These are phyloP conservation scores for Corvus hawaiiensis DNA, from an alignment of 2,113 vertebrate genomes.

Conservation along the genomic window DNA sequence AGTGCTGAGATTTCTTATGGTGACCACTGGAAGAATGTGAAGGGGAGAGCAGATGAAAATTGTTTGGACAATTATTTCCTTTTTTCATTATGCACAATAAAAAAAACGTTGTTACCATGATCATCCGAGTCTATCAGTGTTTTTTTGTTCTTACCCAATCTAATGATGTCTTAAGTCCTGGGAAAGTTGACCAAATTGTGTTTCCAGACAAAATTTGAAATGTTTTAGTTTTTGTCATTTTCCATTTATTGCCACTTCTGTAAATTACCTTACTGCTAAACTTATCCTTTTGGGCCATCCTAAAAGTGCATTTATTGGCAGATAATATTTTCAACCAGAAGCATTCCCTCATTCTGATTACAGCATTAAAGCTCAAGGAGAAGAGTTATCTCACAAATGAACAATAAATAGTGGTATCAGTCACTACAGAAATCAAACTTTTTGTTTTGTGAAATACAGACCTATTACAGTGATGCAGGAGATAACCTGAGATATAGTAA, in stretches of 20 bases:
- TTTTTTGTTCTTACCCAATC: background rate
- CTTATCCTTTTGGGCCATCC: background rate
- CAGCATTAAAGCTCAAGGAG: slow-evolving; percentile 15
- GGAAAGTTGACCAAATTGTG: background rate
- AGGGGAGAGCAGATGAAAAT: background rate
- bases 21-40: background rate
- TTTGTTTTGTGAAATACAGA: slow-evolving; percentile 25
- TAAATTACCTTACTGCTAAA: background rate
- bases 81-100: background rate
- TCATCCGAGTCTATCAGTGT: accelerated
- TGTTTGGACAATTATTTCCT: background rate
- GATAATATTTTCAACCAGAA: background rate
- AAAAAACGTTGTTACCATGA: background rate
- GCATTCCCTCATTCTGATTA: slow-evolving; percentile 25
- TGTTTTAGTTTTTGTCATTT: background rate
- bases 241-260: background rate
- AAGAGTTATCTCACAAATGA: background rate
- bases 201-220: background rate
- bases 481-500: slow-evolving; percentile 1
- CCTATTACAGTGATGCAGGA: background rate
- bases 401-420: slow-evolving; percentile 10
- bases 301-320: slow-evolving; percentile 4
- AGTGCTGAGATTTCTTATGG: background rate
- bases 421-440: slow-evolving; percentile 7
- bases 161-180: background rate